Conservation (phyloP, 1,140 invertebrate genomes). For the Homalodisca vitripennis region DNA sequence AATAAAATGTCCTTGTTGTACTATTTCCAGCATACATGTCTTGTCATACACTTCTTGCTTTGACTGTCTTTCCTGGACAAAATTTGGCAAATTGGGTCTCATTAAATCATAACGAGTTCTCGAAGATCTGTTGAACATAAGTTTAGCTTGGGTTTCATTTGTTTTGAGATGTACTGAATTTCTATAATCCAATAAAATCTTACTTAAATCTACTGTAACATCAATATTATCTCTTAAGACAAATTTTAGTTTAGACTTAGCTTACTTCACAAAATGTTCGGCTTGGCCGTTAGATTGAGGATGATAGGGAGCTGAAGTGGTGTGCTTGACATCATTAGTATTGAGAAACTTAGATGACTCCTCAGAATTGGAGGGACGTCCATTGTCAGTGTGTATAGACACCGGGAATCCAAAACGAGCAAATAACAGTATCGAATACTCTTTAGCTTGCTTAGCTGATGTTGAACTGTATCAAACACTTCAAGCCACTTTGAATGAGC, state of each 20-base stretch:
- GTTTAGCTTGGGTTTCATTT: conserved; percentile 13
- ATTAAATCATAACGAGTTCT: conserved; percentile 17
- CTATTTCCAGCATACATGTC: neutral
- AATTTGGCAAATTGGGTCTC: neutral
- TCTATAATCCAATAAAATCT: conserved; percentile 13
- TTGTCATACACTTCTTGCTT: conserved; percentile 18
- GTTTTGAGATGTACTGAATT: conserved; percentile 1
- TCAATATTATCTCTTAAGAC: neutral
- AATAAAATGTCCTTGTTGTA: neutral
- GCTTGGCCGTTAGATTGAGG: conserved; percentile 44
- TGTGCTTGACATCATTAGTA: conserved; percentile 42
- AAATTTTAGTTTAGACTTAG: conserved; percentile 34
- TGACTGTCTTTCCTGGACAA: neutral
- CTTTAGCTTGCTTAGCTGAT: neutral
- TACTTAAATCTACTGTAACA: neutral
- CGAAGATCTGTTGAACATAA: neutral
- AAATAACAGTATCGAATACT: neutral
- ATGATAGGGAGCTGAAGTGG: conserved; percentile 43
- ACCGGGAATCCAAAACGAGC: conserved; percentile 6
- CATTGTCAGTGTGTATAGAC: neutral
- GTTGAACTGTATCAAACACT: conserved; percentile 19
- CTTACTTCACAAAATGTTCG: conserved; percentile 41
- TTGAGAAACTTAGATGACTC: conserved; percentile 41
- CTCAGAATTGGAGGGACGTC: conserved; percentile 32
- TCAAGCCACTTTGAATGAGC: conserved; percentile 27